Evolutionary conservation across 2,113 vertebrate genomes (phyloP), one percentile per base, ranked within the genome.

Genomic region (Ascaphus truei): DNA sequence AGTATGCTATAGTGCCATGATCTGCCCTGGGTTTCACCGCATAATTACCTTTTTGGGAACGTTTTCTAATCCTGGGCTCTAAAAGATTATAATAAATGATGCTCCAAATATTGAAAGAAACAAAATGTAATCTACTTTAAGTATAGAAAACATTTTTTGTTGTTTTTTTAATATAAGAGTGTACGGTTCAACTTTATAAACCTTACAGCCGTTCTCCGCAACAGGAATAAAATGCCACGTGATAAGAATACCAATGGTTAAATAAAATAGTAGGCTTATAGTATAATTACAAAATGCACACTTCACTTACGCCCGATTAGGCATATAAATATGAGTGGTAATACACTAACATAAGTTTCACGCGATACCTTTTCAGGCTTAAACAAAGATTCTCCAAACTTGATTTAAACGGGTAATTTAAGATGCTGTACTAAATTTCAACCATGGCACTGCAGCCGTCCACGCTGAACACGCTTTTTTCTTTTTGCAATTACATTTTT

Each of bases 1-100:
- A 88, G 89, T 66, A 80, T 80, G 77, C 87, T 87, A 76, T 80
- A 72, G 80, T 62, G 86, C 77, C 71, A 6, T 69, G 80, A 75
- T 87, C 55, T 29, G 18, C 27, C 64, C 30, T 23, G 18, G 13
- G n/a, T 5, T 16, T 13, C 23, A 29, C 12, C 3, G n/a, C 37
- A 68, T 48, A 60, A 34, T 48, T 68, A 59, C 36, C 55, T 59
- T 55, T 68, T 55, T 50, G 55, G 55, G 31, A 36, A 57, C 33
- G 52, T 52, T 57, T 57, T 29, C 66, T 60, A 68, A 68, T 68
- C 66, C 66, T 16, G 10, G n/a, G 47, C 66, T 68, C 15, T 37
- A 51, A 68, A 60, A 68, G 55, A 68, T 68, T 55, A 68, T 55
- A 68, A 59, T 59, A 7, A 45, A 71, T 69, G 50, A n/a, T 37